phyloP scores from a whole-genome alignment of 2,113 vertebrate species.

The Vombatus ursinus region DNA sequence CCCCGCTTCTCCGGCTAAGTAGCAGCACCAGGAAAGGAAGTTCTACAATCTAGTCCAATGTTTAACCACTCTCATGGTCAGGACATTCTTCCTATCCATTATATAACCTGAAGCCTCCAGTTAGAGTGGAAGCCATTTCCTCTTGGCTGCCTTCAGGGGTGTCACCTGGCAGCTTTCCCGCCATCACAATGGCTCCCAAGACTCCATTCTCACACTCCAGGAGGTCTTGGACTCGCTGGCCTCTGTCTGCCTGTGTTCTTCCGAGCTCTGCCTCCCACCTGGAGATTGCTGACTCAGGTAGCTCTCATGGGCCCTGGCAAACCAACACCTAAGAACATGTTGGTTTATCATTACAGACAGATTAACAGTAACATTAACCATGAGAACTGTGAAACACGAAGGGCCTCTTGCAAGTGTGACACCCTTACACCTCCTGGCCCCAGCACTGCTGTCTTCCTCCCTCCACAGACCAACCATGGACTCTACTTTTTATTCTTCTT shows the following conservation, averaged over 20 bases:
- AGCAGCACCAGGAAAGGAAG: slow-evolving; percentile 48
- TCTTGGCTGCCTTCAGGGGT: slow-evolving; percentile 67
- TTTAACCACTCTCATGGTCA: slow-evolving; percentile 75
- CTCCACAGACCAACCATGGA: not conserved
- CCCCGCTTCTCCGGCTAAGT: not conserved
- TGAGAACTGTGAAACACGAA: not conserved
- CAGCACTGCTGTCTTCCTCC: not conserved
- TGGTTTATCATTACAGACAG: slow-evolving; percentile 74
- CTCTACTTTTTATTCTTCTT: slow-evolving; percentile 27
- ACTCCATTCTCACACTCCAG: slow-evolving; percentile 69
- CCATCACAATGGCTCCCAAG: slow-evolving; percentile 63
- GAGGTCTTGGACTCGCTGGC: slow-evolving; percentile 74
- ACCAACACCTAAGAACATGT: slow-evolving; percentile 66
- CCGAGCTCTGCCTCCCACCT: slow-evolving; percentile 29
- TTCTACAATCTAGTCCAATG: slow-evolving; percentile 68
- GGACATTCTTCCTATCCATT: slow-evolving; percentile 67
- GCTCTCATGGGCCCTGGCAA: slow-evolving; percentile 62
- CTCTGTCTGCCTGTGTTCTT: slow-evolving; percentile 51
- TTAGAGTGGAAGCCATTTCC: slow-evolving; percentile 72
- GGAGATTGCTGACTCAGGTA: slow-evolving; percentile 68
- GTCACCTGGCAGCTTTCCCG: slow-evolving; percentile 71
- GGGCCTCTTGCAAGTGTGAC: slow-evolving; percentile 1
- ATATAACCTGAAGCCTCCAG: slow-evolving; percentile 62
- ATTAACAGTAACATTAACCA: slow-evolving; percentile 71
- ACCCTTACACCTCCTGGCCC: not conserved